Percentiles rank a stretch among this genome's conserved stretches.
Conservation (phyloP, 2,888 invertebrate species). For the Phragmatobia fuliginosa region DNA sequence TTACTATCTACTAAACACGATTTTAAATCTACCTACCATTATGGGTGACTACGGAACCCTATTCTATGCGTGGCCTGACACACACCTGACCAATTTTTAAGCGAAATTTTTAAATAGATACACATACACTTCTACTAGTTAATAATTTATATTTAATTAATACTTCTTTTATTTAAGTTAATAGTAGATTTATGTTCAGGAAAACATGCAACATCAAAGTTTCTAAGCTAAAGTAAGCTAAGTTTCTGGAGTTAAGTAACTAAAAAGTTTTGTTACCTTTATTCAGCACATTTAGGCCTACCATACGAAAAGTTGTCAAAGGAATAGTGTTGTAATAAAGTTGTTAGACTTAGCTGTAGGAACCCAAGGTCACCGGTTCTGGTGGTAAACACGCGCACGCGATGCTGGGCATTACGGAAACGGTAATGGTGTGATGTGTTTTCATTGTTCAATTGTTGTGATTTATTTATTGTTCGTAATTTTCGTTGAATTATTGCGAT, state of each 20-base stretch:
- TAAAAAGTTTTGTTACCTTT: slow-evolving; percentile 13
- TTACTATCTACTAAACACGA: too few species aligned
- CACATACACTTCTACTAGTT: too few species aligned
- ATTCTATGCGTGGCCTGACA: too few species aligned
- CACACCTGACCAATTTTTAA: too few species aligned
- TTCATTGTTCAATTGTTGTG: slow-evolving; percentile 40
- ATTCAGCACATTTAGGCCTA: slow-evolving; percentile 17
- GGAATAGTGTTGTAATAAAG: slow-evolving; percentile 44
- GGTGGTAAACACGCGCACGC: slow-evolving; percentile 69
- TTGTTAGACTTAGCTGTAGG: slow-evolving; percentile 53
- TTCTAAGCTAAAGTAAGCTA: not conserved
- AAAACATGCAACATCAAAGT: not conserved
- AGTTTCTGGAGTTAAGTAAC: slow-evolving; percentile 11
- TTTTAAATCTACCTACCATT: too few species aligned
- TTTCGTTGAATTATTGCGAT: not conserved
- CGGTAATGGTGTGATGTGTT: slow-evolving; percentile 45
- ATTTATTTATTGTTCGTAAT: slow-evolving; percentile 22
- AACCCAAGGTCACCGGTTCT: slow-evolving; percentile 60
- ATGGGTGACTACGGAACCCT: too few species aligned
- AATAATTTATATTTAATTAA: too few species aligned
- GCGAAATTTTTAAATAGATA: too few species aligned
- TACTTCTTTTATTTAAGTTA: not conserved
- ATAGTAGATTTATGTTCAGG: not conserved
- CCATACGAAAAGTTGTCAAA: slow-evolving; percentile 39
- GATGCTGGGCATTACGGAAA: slow-evolving; percentile 54